A percentile compares a stretch with the other conserved stretches of the same genome.
Evolutionary conservation across 2,888 invertebrate genomes (phyloP).

Genomic region (Epinotia nisella): DNA sequence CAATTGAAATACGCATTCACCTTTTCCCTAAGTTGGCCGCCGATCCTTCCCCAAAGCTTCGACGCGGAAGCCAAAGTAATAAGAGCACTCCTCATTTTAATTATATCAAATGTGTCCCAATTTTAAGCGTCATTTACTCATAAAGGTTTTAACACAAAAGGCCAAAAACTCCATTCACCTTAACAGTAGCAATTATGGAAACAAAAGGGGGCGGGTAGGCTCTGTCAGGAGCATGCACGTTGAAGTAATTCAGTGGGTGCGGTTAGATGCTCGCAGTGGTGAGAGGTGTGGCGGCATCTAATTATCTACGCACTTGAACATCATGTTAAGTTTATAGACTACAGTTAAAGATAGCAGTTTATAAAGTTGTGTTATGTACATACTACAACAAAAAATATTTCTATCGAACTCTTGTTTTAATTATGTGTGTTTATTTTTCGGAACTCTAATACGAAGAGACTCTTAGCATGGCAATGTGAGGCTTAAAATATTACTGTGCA

Average conservation of each 20-base stretch:
- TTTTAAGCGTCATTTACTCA: slow-evolving; percentile 30
- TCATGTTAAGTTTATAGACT: background rate
- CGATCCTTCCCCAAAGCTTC: background rate
- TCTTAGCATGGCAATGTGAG: no score
- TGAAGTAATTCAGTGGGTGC: slow-evolving; percentile 39
- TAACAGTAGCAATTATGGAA: slow-evolving; percentile 48
- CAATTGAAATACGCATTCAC: background rate
- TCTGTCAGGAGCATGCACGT: slow-evolving; percentile 43
- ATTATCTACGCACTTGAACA: slow-evolving; percentile 24
- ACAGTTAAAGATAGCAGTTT: background rate
- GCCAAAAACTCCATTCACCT: slow-evolving; percentile 40
- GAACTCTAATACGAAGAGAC: no score
- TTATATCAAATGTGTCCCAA: slow-evolving; percentile 22
- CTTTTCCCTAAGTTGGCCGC: background rate
- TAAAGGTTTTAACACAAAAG: slow-evolving; percentile 33
- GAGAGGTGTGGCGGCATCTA: slow-evolving; percentile 16
- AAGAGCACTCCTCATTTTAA: slow-evolving; percentile 14
- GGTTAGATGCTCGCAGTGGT: slow-evolving; percentile 16
- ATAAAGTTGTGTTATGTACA: no score
- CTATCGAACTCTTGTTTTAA: background rate
- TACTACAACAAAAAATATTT: background rate
- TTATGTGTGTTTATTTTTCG: no score
- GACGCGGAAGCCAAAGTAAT: background rate
- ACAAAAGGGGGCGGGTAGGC: slow-evolving; percentile 46
- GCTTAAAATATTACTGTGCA: no score